Evolutionary conservation across 2,797 vertebrate genomes (phyloP).

Genomic region (Melanotaenia pygmaea): DNA sequence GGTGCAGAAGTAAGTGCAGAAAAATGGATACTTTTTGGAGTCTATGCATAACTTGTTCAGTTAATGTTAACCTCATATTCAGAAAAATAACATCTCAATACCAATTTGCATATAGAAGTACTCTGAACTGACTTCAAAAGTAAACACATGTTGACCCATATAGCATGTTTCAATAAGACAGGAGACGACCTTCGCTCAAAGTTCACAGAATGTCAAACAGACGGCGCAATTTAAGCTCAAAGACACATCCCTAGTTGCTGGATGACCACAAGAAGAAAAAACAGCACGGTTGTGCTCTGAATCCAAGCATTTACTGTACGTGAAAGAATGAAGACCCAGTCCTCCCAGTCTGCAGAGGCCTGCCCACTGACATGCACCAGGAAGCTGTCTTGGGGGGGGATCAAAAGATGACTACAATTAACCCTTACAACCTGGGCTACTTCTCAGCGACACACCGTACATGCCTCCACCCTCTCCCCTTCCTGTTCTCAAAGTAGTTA

Average conservation of each 20-base stretch:
- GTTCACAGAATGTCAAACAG: slow-evolving; percentile 45
- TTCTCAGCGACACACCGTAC: slow-evolving; percentile 42
- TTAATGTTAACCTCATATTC: neutral
- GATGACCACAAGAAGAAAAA: slow-evolving; percentile 7
- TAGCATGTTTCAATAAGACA: slow-evolving; percentile 3
- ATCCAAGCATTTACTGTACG: slow-evolving; percentile 17
- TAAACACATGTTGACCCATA: slow-evolving; percentile 16
- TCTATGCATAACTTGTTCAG: neutral
- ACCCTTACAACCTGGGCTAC: slow-evolving; percentile 63
- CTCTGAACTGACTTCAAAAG: slow-evolving; percentile 17
- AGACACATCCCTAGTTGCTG: neutral
- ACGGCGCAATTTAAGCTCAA: slow-evolving; percentile 9
- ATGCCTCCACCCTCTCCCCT: slow-evolving; percentile 30
- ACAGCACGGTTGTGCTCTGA: neutral
- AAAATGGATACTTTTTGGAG: slow-evolving; percentile 1
- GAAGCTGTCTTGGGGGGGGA: slow-evolving; percentile 45
- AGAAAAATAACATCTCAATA: neutral
- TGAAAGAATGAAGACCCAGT: slow-evolving; percentile 19
- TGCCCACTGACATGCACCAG: slow-evolving; percentile 44
- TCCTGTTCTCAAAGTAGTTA: slow-evolving; percentile 42
- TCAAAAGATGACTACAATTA: slow-evolving; percentile 51
- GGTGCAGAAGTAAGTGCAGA: neutral
- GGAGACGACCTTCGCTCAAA: slow-evolving; percentile 27
- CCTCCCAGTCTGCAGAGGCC: slow-evolving; percentile 36
- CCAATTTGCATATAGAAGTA: neutral